Evolutionary conservation across 2,113 vertebrate species (phyloP).

Genomic region (Rattus rattus): DNA sequence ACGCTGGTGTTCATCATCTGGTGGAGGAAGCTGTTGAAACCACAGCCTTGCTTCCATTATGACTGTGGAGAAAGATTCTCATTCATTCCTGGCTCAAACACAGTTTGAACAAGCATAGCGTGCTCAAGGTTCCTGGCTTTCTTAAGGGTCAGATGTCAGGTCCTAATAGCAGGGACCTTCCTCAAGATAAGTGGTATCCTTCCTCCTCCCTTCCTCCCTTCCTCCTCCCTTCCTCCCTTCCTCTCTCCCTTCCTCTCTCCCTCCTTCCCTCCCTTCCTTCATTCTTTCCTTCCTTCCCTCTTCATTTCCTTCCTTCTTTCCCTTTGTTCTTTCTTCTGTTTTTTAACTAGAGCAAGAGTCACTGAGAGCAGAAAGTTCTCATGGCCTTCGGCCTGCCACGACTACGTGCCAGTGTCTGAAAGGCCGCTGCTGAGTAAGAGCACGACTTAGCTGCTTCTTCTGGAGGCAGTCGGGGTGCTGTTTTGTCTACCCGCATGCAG

Average conservation of each 20-base stretch:
- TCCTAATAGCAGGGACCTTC: no score
- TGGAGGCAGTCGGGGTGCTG: slow-evolving; percentile 76
- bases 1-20: background rate
- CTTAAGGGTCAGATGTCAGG: background rate
- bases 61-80: background rate
- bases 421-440: slow-evolving; percentile 56
- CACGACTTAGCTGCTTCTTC: slow-evolving; percentile 83
- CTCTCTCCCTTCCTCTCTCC: no score
- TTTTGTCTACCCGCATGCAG: slow-evolving; percentile 80
- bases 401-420: slow-evolving; percentile 58
- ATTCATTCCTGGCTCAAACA: background rate
- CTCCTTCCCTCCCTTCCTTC: no score
- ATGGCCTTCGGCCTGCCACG: slow-evolving; percentile 40
- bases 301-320: background rate
- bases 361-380: slow-evolving; percentile 66
- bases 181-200: no score
- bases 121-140: background rate
- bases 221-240: background rate
- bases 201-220: background rate
- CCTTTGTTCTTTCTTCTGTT: background rate
- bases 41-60: background rate
- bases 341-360: slow-evolving; percentile 41
- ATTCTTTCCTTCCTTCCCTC: no score
- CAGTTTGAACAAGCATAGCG: background rate
- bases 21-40: background rate